Conservation (phyloP, 2,888 invertebrate species). For the Leptinotarsa peninsularis region DNA sequence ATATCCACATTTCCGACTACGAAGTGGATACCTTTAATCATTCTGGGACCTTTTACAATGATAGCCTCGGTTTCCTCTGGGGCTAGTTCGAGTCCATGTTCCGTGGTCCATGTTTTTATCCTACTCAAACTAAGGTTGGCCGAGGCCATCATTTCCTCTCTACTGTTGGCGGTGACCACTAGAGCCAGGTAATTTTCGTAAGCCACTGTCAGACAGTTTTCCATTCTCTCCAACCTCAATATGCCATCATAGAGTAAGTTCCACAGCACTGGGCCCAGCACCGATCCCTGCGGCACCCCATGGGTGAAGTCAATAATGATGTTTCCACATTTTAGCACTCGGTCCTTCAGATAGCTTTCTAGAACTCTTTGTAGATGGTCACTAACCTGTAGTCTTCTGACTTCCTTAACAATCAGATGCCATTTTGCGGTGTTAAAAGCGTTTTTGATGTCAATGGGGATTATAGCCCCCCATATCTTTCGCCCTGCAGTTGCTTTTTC, state of each 20-base stretch:
- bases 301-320: constrained; percentile 13
- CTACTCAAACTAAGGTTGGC: not conserved
- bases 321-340: constrained; percentile 1
- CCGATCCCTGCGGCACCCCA: constrained; percentile 40
- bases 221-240: not conserved
- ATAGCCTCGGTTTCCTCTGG: not conserved
- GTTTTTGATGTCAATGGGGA: constrained; percentile 26
- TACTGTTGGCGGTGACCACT: constrained; percentile 1
- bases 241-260: constrained; percentile 34
- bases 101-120: not conserved
- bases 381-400: constrained; percentile 8
- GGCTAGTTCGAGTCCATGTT: not conserved
- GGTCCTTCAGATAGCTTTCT: constrained; percentile 18
- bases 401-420: constrained; percentile 20
- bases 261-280: no score
- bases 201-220: not conserved
- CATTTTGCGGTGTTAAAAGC: constrained; percentile 6
- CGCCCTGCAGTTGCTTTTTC: not conserved
- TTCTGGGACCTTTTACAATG: constrained; percentile 4
- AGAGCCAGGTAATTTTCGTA: constrained; percentile 16
- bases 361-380: not conserved
- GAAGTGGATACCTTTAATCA: constrained; percentile 8
- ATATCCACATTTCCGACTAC: not conserved
- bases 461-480: constrained; percentile 21
- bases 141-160: constrained; percentile 13